These are phyloP conservation scores for Desmodus rotundus DNA, from an alignment of 2,113 vertebrate genomes.

Conservation along the genomic window DNA sequence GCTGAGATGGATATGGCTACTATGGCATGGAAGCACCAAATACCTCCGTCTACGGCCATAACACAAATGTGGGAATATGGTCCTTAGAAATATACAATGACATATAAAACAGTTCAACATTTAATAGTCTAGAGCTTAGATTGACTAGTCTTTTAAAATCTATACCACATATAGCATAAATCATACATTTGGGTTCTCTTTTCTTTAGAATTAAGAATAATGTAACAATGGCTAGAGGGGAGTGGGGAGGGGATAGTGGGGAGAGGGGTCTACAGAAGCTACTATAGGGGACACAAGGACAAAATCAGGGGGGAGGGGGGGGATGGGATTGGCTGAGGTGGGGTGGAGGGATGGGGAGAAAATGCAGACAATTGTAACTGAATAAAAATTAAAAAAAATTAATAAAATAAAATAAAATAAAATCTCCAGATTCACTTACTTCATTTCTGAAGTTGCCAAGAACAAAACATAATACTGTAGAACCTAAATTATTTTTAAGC, in stretches of 20 bases:
- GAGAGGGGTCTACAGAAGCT: too few relatives aligned
- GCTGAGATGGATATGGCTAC: not conserved
- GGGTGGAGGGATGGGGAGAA: too few relatives aligned
- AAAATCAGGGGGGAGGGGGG: too few relatives aligned
- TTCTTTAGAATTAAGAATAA: too few relatives aligned
- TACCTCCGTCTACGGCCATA: not conserved
- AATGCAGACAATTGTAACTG: too few relatives aligned
- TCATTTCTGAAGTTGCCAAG: slow-evolving; percentile 34
- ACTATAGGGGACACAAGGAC: too few relatives aligned
- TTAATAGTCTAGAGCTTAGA: not conserved
- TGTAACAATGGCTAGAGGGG: too few relatives aligned
- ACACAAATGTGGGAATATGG: not conserved
- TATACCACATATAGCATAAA: not conserved
- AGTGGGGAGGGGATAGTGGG: too few relatives aligned
- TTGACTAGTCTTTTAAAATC: not conserved
- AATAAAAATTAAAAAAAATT: too few relatives aligned
- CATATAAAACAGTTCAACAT: not conserved
- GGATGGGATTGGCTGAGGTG: too few relatives aligned
- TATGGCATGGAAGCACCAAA: slow-evolving; percentile 1
- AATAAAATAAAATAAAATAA: too few relatives aligned
- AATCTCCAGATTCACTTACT: not conserved
- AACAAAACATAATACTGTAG: not conserved
- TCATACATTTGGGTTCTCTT: not conserved
- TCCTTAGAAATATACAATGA: not conserved
- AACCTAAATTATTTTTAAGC: slow-evolving; percentile 19